Evolutionary conservation across 2,113 vertebrate genomes (phyloP), one percentile per base, ranked within the genome.

Genomic region (Tringa solitaria): DNA sequence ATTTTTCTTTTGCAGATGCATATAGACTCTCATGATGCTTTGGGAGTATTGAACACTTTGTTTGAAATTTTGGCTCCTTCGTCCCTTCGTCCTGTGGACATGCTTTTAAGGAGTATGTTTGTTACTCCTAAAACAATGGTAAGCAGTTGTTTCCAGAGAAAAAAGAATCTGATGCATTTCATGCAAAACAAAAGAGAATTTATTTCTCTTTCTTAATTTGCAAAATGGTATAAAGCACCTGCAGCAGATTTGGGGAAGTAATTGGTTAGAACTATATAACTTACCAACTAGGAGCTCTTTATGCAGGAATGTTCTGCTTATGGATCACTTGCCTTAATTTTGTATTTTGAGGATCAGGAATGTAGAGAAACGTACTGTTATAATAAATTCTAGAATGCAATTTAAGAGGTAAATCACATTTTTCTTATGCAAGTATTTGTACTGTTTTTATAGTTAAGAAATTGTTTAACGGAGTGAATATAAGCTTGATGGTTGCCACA

Each of bases 61-160:
- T 99, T 99, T 98, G 99, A 99, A 97, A 99, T 99, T 4, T 97
- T 99, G 96, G 99, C 99, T 13, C 99, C 99, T 26, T 99, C 99
- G 24, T 99, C 99, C 14, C 98, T 99, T 43, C 98, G 99, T 35
- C 99, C 99, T 2, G 99, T 99, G 39, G 99, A 99, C 97, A 99
- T 99, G 99, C 98, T 99, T 69, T 95, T 99, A 61, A 99, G 99
- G 97, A 99, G 99, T 67, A 99, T 99, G 99, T 99, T 99, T 56
- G 98, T 99, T 84, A 99, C 98, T 56, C 99, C 99, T 4, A 97
- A 93, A 74, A 99, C 99, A 26, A 99, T 99, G 99, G 99, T 99
- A 97, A 99, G 99, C 81, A 32, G 3, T 14, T 82, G 6, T 51
- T 89, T 35, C 50, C 81, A 87, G 51, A 41, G 12, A 37, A 87